These are phyloP conservation scores for Pterois miles DNA, from an alignment of 2,797 vertebrate species.

Conservation along the genomic window DNA sequence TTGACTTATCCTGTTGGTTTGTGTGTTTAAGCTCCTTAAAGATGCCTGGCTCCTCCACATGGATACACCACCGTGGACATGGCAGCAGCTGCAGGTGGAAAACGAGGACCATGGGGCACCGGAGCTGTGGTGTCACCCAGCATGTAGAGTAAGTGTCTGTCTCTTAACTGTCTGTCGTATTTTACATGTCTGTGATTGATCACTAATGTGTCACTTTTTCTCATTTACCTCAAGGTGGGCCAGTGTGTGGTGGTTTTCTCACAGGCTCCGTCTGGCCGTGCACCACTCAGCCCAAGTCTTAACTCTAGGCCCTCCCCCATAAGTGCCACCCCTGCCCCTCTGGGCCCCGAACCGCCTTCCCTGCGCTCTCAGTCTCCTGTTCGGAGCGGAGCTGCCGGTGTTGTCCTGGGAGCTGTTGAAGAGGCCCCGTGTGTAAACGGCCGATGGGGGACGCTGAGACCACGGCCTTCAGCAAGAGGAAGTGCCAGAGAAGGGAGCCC, in stretches of 20 bases:
- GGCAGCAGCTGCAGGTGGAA: slow-evolving; percentile 97
- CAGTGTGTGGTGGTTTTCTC: slow-evolving; percentile 99
- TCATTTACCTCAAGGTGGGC: slow-evolving; percentile 86
- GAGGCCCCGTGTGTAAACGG: slow-evolving; percentile 97
- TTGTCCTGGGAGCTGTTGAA: slow-evolving; percentile 84
- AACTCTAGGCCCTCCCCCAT: slow-evolving; percentile 98
- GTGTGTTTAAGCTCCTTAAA: slow-evolving; percentile 90
- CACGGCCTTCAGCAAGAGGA: slow-evolving; percentile 88
- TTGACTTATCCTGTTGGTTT: background rate
- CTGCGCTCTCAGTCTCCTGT: slow-evolving; percentile 94
- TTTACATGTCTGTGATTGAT: background rate
- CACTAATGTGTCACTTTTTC: background rate
- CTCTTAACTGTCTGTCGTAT: background rate
- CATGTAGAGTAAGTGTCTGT: slow-evolving; percentile 88
- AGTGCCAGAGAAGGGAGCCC: slow-evolving; percentile 91
- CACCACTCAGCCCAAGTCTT: slow-evolving; percentile 96
- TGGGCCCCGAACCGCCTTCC: slow-evolving; percentile 90
- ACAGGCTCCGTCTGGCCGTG: slow-evolving; percentile 95
- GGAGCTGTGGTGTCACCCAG: slow-evolving; percentile 97
- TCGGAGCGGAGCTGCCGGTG: slow-evolving; percentile 79
- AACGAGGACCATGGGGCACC: slow-evolving; percentile 97
- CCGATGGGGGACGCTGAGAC: slow-evolving; percentile 95
- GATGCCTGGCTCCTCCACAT: slow-evolving; percentile 98
- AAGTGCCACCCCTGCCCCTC: slow-evolving; percentile 92
- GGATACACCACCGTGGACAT: slow-evolving; percentile 87